Percentiles rank a stretch among this genome's conserved stretches.
Evolutionary conservation across 1,140 invertebrate species (phyloP).

Genomic region (Ips nitidus): DNA sequence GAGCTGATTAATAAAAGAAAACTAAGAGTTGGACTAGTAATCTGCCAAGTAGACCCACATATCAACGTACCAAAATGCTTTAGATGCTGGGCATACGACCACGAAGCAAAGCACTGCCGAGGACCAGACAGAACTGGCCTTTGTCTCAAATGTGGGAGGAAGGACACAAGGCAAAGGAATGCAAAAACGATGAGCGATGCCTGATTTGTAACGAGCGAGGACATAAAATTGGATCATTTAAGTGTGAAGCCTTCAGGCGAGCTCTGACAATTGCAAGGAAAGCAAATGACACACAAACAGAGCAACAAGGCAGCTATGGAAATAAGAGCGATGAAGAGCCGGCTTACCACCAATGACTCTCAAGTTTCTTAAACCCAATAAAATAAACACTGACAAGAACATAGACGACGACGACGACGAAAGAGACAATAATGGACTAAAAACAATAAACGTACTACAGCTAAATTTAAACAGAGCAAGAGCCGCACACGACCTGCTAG

Average conservation of each 20-base stretch:
- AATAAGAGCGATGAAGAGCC: no score
- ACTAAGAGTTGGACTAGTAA: slow-evolving; percentile 18
- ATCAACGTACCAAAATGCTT: slow-evolving; percentile 22
- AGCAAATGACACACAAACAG: neutral
- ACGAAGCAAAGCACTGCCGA: slow-evolving; percentile 18
- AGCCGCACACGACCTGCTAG: no score
- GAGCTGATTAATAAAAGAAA: slow-evolving; percentile 6
- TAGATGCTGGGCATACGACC: slow-evolving; percentile 25
- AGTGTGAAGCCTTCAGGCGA: neutral
- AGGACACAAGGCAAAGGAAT: slow-evolving; percentile 16
- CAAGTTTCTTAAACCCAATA: no score
- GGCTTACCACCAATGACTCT: no score
- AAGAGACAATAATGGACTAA: no score
- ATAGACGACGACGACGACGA: no score
- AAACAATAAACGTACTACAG: no score
- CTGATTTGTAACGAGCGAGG: neutral
- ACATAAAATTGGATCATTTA: neutral
- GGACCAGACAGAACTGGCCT: slow-evolving; percentile 22
- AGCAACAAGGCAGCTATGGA: no score
- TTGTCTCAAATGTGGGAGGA: slow-evolving; percentile 24
- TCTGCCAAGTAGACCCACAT: slow-evolving; percentile 18
- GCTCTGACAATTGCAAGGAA: neutral
- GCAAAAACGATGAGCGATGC: slow-evolving; percentile 1
- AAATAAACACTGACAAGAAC: no score
- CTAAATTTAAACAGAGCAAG: no score